Evolutionary conservation across 2,797 vertebrate genomes (phyloP).

Genomic region (Bradypus variegatus): DNA sequence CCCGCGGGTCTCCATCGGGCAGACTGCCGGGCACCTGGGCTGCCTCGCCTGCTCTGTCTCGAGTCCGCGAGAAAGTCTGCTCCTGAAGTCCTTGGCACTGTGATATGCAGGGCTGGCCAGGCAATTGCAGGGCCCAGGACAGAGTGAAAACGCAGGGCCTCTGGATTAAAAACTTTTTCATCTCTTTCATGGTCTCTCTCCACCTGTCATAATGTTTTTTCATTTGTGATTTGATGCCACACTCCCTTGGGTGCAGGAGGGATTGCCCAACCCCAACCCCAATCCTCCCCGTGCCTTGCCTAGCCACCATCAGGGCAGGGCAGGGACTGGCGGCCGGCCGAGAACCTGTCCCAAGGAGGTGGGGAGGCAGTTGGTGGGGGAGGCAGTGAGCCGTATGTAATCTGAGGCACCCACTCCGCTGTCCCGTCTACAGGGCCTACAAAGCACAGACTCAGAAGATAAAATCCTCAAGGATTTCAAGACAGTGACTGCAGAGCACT

Average conservation of each 20-base stretch:
- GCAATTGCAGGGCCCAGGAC: no score
- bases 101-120: background rate
- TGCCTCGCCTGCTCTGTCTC: background rate
- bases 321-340: background rate
- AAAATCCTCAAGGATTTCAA: background rate
- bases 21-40: no score
- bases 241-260: no score
- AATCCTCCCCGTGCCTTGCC: rapidly evolving
- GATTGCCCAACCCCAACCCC: rapidly evolving
- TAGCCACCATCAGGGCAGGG: background rate
- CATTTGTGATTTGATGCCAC: background rate
- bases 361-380: background rate
- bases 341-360: background rate
- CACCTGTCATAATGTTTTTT: background rate
- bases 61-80: background rate
- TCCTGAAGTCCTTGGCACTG: no score
- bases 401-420: rapidly evolving
- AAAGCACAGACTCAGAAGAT: background rate
- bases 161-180: rapidly evolving
- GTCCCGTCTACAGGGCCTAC: no score
- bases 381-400: background rate
- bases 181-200: background rate
- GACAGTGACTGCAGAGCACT: background rate
- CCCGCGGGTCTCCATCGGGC: background rate
- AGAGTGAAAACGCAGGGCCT: background rate